Evolutionary conservation across 2,888 invertebrate species (phyloP), one percentile per base, ranked within the genome.

Genomic region (Anodontia alba): DNA sequence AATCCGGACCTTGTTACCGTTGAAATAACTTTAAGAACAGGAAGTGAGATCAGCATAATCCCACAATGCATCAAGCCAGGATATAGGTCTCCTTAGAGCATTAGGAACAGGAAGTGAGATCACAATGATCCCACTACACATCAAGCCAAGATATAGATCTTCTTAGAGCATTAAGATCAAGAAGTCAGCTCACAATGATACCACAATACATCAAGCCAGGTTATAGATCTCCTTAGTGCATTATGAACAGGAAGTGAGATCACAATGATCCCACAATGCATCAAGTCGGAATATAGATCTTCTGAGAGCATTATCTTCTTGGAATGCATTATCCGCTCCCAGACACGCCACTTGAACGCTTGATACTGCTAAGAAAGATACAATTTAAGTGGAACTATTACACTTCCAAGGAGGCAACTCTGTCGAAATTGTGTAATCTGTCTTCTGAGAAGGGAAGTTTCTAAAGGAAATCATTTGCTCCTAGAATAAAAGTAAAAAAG

Each of bases 1-100:
- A 89, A 89, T 57, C 89, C 88, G 23, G 89, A 89, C 78, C 86
- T 89, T 68, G 83, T 87, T n/a, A 87, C 86, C 26, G 89, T 89
- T 23, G 89, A 89, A 68, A 84, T 89, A 82, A 88, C 86, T 66
- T 75, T 89, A 66, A 84, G 82, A 79, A 83, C 89, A 36, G 89
- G 89, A 75, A 80, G 77, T 76, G 88, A 89, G 74, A 87, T 89
- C 23, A 77, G 87, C 7, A 78, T 83, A 42, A 78, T 87, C 20
- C 89, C 89, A 43, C 79, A 86, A 57, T 89, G 88, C 74, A 72
- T 89, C 12, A 87, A 87, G 69, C 76, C 78, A 15, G 75, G 73
- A 51, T 71, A 62, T 46, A 46, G 73, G n/a, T 78, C 79, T 23
- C 77, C 76, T 23, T 76, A 46, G 17, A 8, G n/a, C 8, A 12